Percentiles rank a stretch among this genome's conserved stretches.
Evolutionary conservation across 2,797 vertebrate genomes (phyloP).

Genomic region (Aplochiton taeniatus): DNA sequence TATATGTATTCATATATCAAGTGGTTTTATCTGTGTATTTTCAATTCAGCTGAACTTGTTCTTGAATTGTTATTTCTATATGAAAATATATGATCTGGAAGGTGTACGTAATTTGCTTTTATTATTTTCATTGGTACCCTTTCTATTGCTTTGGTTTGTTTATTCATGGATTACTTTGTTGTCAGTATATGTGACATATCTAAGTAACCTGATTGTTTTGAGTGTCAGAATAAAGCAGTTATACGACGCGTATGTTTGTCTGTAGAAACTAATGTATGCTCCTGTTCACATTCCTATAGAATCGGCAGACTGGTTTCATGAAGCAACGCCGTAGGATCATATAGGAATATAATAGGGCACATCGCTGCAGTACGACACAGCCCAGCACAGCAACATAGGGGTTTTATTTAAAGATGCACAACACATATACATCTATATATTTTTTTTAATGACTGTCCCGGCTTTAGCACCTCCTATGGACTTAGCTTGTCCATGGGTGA

Average conservation of each 20-base stretch:
- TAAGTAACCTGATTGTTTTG: slow-evolving; percentile 74
- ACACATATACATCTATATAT: no score
- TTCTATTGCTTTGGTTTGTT: slow-evolving; percentile 41
- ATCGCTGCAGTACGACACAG: no score
- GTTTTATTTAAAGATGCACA: neutral
- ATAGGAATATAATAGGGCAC: neutral
- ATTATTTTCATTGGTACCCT: slow-evolving; percentile 61
- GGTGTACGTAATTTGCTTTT: slow-evolving; percentile 65
- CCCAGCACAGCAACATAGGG: no score
- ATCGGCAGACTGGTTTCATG: neutral
- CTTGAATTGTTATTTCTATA: slow-evolving; percentile 70
- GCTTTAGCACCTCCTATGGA: slow-evolving; percentile 27
- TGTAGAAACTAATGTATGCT: slow-evolving; percentile 51
- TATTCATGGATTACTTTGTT: slow-evolving; percentile 62
- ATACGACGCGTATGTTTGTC: slow-evolving; percentile 56
- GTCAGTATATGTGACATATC: slow-evolving; percentile 69
- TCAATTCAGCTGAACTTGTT: slow-evolving; percentile 68
- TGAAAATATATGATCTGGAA: slow-evolving; percentile 68
- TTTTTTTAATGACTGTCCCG: neutral
- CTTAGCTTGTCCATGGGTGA: slow-evolving; percentile 49
- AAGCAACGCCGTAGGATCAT: neutral
- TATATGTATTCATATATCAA: slow-evolving; percentile 76
- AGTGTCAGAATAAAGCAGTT: slow-evolving; percentile 76
- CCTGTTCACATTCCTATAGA: neutral
- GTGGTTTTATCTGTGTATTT: slow-evolving; percentile 73